Percentiles rank a stretch among this genome's conserved stretches.
Conservation (phyloP, 2,113 vertebrate genomes). For the Prionailurus viverrinus region DNA sequence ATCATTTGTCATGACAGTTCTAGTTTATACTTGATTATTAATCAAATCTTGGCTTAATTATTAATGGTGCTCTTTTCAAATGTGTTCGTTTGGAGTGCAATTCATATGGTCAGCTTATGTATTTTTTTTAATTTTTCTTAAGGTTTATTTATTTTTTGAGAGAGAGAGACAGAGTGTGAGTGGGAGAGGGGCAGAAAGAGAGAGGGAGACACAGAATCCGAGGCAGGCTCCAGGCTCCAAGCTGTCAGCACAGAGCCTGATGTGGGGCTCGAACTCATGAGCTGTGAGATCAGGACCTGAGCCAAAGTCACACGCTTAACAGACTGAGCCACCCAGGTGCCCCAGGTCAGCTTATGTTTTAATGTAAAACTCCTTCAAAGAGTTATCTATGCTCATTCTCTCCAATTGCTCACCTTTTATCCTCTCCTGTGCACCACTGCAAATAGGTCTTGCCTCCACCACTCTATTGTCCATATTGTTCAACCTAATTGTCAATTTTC, state of each 20-base stretch:
- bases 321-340: too few species aligned
- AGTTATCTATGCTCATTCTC: neutral
- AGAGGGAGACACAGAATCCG: too few species aligned
- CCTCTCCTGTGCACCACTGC: neutral
- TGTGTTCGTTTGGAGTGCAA: constrained; percentile 36
- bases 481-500: neutral
- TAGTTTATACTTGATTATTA: constrained; percentile 45
- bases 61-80: constrained; percentile 72
- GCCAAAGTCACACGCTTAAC: too few species aligned
- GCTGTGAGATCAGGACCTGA: too few species aligned
- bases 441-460: neutral
- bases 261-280: too few species aligned
- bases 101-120: neutral
- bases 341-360: neutral
- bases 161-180: too few species aligned
- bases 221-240: too few species aligned
- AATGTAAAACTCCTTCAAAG: constrained; percentile 7
- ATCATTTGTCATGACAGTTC: constrained; percentile 14
- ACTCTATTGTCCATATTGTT: neutral
- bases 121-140: neutral
- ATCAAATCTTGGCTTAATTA: constrained; percentile 64
- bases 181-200: too few species aligned
- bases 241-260: too few species aligned
- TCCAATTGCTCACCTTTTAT: neutral
- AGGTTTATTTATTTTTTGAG: too few species aligned